Evolutionary conservation across 2,113 vertebrate species (phyloP), one percentile per base, ranked within the genome.

Genomic region (Notothenia coriiceps): DNA sequence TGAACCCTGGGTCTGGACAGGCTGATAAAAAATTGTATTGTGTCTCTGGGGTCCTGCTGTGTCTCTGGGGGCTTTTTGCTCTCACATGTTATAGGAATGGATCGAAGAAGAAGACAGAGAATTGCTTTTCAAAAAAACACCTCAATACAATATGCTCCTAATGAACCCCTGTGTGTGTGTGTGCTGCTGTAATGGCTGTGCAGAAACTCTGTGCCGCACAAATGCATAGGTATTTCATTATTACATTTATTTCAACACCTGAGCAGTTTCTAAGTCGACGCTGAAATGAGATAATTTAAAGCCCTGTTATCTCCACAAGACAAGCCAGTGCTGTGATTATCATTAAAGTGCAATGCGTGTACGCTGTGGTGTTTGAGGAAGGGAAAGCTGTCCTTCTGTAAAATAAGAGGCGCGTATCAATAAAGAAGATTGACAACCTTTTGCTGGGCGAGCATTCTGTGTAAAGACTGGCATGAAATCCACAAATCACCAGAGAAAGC

Each of bases 221-320:
- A 71, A 47, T 52, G 33, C 57, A 72, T 40, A 62, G 60, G 60
- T 83, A 56, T 89, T 89, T 85, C 79, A 85, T 86, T 63, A 82
- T 86, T 70, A 86, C 82, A 86, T n/a, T n/a, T 79, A 88, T 87
- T 86, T 90, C 74, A 86, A 89, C 87, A 86, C 83, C 82, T 43
- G 77, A 91, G 57, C 62, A 33, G 75, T 82, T 87, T 82, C 71
- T n/a, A 29, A 81, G 59, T 84, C 59, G 0, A 29, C 18, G 11
- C 61, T 68, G 57, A 43, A 88, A 89, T 88, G 25, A 85, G 79
- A 81, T 87, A 22, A 87, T 89, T 91, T 85, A 73, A 73, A 77
- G 47, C 15, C 12, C 6, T 1, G 56, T 80, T 88, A 85, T 91
- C 78, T 65, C 35, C 54, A 13, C 46, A 2, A 66, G 76, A 87